phyloP scores from a whole-genome alignment of 1,140 invertebrate species.

The Dreissena polymorpha region DNA sequence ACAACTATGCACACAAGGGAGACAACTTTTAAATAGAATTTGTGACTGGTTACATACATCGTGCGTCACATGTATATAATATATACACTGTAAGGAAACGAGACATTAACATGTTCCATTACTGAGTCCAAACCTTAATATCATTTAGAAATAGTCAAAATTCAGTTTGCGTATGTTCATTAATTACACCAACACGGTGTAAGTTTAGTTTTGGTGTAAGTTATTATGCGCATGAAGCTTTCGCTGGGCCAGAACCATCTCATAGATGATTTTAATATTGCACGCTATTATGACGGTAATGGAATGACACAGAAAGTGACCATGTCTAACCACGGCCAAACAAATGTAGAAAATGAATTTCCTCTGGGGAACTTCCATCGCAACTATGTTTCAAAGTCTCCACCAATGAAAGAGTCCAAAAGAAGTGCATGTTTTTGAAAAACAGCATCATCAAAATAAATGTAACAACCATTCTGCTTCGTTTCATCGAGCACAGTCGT shows the following conservation, averaged over 20 bases:
- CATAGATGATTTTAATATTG: slow-evolving; percentile 68
- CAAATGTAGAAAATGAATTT: slow-evolving; percentile 52
- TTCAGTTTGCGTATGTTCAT: slow-evolving; percentile 5
- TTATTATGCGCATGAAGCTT: slow-evolving; percentile 48
- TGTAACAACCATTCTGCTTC: slow-evolving; percentile 46
- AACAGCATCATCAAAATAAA: slow-evolving; percentile 46
- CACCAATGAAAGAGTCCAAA: slow-evolving; percentile 64
- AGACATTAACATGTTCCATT: no score
- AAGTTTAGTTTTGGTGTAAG: neutral
- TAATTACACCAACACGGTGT: neutral
- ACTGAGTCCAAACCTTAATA: no score
- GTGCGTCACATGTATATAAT: no score
- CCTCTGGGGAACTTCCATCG: slow-evolving; percentile 15
- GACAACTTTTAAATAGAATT: no score
- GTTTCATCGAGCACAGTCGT: slow-evolving; percentile 57
- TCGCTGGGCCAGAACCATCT: slow-evolving; percentile 49
- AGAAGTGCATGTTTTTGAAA: slow-evolving; percentile 67
- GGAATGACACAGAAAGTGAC: slow-evolving; percentile 71
- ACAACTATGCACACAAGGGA: no score
- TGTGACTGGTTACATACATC: no score
- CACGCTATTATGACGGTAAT: slow-evolving; percentile 71
- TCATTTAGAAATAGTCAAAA: neutral
- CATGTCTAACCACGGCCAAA: slow-evolving; percentile 77
- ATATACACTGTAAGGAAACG: no score
- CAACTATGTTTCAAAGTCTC: slow-evolving; percentile 43